A percentile compares a stretch with the other conserved stretches of the same genome.
Conservation (phyloP, 2,113 vertebrate genomes). For the Kryptolebias marmoratus region DNA sequence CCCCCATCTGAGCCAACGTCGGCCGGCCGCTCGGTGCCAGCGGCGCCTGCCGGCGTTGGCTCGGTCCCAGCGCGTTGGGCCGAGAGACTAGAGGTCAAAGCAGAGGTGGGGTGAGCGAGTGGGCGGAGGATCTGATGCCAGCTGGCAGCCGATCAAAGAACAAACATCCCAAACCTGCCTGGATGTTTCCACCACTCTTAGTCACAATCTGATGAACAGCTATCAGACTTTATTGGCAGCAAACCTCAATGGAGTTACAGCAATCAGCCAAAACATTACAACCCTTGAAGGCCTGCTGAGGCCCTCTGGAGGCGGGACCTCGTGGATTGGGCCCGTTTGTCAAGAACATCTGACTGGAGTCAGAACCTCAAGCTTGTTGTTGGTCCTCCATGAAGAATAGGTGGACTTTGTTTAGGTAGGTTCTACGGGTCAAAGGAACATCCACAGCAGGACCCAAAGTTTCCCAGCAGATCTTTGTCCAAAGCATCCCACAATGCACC, state of each 20-base stretch:
- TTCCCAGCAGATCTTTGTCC: neutral
- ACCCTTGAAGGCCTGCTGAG: neutral
- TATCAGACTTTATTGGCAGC: no score
- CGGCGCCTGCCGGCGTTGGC: conserved; percentile 71
- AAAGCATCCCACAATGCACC: neutral
- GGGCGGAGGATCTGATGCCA: conserved; percentile 67
- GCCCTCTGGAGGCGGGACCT: neutral
- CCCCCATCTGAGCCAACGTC: conserved; percentile 60
- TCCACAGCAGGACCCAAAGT: neutral
- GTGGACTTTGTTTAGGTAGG: no score
- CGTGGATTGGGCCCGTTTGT: no score
- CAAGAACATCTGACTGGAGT: no score
- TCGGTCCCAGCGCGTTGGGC: conserved; percentile 61
- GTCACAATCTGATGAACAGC: neutral
- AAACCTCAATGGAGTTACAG: no score
- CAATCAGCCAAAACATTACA: no score
- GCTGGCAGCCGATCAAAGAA: conserved; percentile 75
- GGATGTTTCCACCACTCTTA: conserved; percentile 8
- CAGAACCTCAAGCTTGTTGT: no score
- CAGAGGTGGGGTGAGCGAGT: conserved; percentile 55
- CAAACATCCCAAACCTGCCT: conserved; percentile 55
- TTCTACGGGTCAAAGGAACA: no score
- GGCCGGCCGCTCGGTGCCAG: conserved; percentile 57
- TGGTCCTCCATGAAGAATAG: no score
- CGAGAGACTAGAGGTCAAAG: conserved; percentile 59